phyloP scores from a whole-genome alignment of 2,797 vertebrate species.

The Macropus fuliginosus region DNA sequence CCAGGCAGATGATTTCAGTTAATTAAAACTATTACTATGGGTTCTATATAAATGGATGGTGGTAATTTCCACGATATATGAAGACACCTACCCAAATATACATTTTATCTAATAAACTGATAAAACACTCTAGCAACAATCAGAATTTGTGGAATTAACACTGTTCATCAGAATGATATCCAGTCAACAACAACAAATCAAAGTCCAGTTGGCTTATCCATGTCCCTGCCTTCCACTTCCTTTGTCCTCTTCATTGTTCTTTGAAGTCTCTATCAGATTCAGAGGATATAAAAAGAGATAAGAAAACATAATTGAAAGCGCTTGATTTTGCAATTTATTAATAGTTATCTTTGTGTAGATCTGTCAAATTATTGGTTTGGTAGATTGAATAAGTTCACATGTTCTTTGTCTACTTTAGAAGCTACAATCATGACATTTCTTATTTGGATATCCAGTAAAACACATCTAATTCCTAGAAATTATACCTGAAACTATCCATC shows the following conservation, averaged over 20 bases:
- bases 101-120: constrained; percentile 78
- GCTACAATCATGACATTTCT: not conserved
- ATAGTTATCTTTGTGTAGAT: not conserved
- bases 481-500: not conserved
- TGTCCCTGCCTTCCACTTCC: not conserved
- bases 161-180: constrained; percentile 53
- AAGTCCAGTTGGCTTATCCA: not conserved
- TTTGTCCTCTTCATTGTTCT: not conserved
- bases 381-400: not conserved
- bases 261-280: not conserved
- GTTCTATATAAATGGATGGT: constrained; percentile 76
- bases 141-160: constrained; percentile 59
- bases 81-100: constrained; percentile 70
- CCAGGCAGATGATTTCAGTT: constrained; percentile 81
- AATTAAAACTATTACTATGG: constrained; percentile 79
- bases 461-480: not conserved
- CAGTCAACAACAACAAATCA: constrained; percentile 4
- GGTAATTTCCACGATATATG: constrained; percentile 78
- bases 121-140: constrained; percentile 68
- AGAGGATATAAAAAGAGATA: not conserved
- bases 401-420: not conserved
- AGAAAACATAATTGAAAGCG: not conserved
- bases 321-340: not conserved
- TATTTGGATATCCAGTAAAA: not conserved
- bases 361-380: not conserved